phyloP scores from a whole-genome alignment of 1,140 invertebrate species.

The Drosophila sechellia region DNA sequence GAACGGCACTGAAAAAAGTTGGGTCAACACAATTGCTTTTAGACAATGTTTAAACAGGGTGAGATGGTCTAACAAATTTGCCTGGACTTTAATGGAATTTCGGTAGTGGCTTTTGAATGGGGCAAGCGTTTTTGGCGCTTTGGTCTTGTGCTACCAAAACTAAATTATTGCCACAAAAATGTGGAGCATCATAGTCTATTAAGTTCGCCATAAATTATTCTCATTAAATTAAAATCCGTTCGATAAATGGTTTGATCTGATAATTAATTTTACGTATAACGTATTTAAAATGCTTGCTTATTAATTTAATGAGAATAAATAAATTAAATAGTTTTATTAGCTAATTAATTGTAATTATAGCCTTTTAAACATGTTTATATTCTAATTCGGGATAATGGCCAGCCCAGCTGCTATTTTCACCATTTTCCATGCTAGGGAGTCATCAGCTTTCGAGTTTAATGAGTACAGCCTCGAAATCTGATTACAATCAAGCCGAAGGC shows the following conservation, averaged over 20 bases:
- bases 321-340: neutral
- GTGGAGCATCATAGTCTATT: no score
- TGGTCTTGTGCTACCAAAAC: no score
- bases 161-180: neutral
- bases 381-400: no score
- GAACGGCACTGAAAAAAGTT: constrained; percentile 31
- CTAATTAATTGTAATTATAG: neutral
- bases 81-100: constrained; percentile 37
- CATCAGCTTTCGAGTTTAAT: constrained; percentile 28
- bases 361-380: neutral
- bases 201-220: neutral
- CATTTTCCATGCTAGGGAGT: constrained; percentile 15
- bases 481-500: constrained; percentile 38
- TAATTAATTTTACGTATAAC: no score
- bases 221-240: neutral
- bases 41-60: constrained; percentile 40
- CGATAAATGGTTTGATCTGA: neutral
- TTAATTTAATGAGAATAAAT: neutral
- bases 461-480: constrained; percentile 38
- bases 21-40: constrained; percentile 45
- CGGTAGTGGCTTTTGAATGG: constrained; percentile 26
- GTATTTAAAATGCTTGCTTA: no score
- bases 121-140: constrained; percentile 21
- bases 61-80: constrained; percentile 38
- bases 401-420: neutral